Conservation (phyloP, 2,888 invertebrate species). For the Dendrolimus houi region DNA sequence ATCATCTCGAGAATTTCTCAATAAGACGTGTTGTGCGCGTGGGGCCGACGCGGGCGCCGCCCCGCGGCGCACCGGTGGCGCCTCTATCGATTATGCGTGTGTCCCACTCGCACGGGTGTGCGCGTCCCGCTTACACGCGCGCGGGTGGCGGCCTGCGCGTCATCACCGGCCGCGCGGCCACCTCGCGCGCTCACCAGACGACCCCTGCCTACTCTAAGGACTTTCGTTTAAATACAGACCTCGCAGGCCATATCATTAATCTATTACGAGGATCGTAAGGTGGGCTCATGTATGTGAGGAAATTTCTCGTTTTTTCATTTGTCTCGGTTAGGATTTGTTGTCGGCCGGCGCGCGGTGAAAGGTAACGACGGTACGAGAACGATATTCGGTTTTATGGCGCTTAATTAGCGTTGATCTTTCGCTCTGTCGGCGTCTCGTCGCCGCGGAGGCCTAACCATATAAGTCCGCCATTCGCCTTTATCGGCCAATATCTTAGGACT, state of each 20-base stretch:
- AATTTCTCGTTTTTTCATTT: constrained; percentile 46
- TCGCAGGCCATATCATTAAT: constrained; percentile 69
- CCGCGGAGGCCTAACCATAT: constrained; percentile 37
- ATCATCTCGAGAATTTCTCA: constrained; percentile 73
- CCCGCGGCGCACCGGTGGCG: constrained; percentile 60
- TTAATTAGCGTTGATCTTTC: constrained; percentile 68
- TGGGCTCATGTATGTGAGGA: constrained; percentile 52
- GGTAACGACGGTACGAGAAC: constrained; percentile 53
- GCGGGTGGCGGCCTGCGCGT: constrained; percentile 50
- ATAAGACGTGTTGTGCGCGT: constrained; percentile 65
- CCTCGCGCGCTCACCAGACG: constrained; percentile 24
- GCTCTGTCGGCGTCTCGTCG: constrained; percentile 48
- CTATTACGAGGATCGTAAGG: constrained; percentile 59
- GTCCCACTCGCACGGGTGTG: constrained; percentile 18
- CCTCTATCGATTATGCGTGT: constrained; percentile 51
- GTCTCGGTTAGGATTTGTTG: constrained; percentile 42
- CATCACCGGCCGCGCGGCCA: constrained; percentile 33
- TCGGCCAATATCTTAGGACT: constrained; percentile 45
- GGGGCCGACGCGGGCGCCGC: constrained; percentile 67
- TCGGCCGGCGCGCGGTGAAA: constrained; percentile 49
- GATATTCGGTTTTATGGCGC: constrained; percentile 68
- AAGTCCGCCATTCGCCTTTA: constrained; percentile 45
- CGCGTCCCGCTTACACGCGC: constrained; percentile 35
- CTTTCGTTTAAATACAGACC: constrained; percentile 56
- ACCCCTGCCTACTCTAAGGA: constrained; percentile 29